Base-by-base conservation (phyloP, 2,797 vertebrate genomes). In the Squalus acanthias region DNA sequence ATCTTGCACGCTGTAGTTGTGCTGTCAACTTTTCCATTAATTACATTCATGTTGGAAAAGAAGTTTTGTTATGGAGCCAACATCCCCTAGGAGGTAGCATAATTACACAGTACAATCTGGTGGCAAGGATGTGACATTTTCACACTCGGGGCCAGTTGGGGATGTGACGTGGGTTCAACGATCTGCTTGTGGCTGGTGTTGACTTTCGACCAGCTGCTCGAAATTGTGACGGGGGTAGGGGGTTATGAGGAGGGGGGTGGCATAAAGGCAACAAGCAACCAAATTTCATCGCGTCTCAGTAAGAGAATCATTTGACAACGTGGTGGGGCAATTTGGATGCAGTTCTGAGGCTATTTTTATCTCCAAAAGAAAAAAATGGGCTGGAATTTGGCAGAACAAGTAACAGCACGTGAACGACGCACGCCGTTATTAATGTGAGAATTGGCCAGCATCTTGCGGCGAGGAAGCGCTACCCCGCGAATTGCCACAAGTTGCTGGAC, bases 111-210 rank as follows among this genome's bases (percentile, higher is more conserved):
- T 22, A 2, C 82, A 85, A 50, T 85, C 82, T 50, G 82, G 63
- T 67, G 33, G 65, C n/a, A 69, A 93, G 91, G 91, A 69, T 93
- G 91, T 26, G 63, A 69, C n/a, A 46, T 93, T 93, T 93, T 69
- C 63, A 3, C n/a, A 39, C 33, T 17, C 33, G 6, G n/a, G 65
- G 20, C n/a, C 91, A 93, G 65, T 39, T 67, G 33, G 8, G 91
- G 63, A 67, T 93, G n/a, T 39, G 91, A 20, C 15, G 33, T 39
- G 63, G 63, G 7, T 65, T 8, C 15, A 39, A 39, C 6, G 33
- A 92, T 65, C 91, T 93, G 91, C 63, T 93, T 39, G 20, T 8
- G 20, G 33, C n/a, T 67, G 63, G 33, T 93, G 91, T 15, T 20
- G 67, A 67, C n/a, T 2, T 57, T 93, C n/a, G 24, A 93, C n/a